Percentiles rank a stretch among this genome's conserved stretches.
Conservation (phyloP, 2,797 vertebrate genomes). For the Gymnoscopelus microlampas region DNA sequence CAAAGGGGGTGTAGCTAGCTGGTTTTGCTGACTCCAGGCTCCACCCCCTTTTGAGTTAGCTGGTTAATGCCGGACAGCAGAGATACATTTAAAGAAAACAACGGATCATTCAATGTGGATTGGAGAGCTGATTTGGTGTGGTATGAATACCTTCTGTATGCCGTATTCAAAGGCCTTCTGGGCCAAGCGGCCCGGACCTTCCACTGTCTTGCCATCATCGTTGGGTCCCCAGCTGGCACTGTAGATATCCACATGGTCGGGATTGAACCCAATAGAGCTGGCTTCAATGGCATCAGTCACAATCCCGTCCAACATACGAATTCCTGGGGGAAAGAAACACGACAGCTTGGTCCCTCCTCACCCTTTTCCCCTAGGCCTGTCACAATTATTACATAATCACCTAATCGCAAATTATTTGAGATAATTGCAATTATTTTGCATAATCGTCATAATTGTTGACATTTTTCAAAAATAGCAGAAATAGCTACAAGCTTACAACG, state of each 20-base stretch:
- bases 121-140: background rate
- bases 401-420: too few relatives aligned
- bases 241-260: constrained; percentile 96
- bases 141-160: constrained; percentile 88
- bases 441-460: too few relatives aligned
- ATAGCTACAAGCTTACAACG: too few relatives aligned
- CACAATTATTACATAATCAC: too few relatives aligned
- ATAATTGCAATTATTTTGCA: too few relatives aligned
- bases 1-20: too few relatives aligned
- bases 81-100: too few relatives aligned
- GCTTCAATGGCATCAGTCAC: constrained; percentile 98
- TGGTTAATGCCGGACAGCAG: too few relatives aligned
- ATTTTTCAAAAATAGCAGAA: too few relatives aligned
- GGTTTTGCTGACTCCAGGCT: too few relatives aligned
- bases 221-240: constrained; percentile 99
- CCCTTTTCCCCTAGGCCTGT: too few relatives aligned
- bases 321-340: constrained; percentile 76
- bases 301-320: constrained; percentile 97
- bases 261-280: constrained; percentile 96
- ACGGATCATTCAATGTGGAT: constrained; percentile 13
- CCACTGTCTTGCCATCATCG: constrained; percentile 97
- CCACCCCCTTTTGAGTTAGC: too few relatives aligned
- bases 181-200: constrained; percentile 93
- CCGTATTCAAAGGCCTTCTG: constrained; percentile 98
- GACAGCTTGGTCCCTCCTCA: background rate